Evolutionary conservation across 2,113 vertebrate genomes (phyloP).

Genomic region (Verasper variegatus): DNA sequence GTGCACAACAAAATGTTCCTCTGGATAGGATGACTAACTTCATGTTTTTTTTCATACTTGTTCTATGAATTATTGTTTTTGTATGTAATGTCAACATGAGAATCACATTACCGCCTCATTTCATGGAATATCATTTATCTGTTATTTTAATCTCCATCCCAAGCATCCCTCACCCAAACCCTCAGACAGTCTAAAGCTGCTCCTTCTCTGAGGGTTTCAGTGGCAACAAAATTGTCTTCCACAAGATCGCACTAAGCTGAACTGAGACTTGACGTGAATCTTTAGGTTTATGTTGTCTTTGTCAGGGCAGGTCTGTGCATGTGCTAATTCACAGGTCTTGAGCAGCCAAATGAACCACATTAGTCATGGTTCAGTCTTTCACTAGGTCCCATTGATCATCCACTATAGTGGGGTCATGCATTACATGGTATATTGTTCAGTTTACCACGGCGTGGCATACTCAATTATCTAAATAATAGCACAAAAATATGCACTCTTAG

Average conservation of each 20-base stretch:
- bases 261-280: conserved; percentile 27
- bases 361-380: conserved; percentile 46
- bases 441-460: background rate
- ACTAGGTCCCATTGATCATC: conserved; percentile 45
- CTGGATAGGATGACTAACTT: too few species aligned
- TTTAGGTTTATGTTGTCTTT: conserved; percentile 17
- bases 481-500: background rate
- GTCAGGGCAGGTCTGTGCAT: conserved; percentile 35
- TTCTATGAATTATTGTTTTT: too few species aligned
- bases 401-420: conserved; percentile 28
- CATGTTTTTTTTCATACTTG: too few species aligned
- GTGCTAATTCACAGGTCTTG: conserved; percentile 24
- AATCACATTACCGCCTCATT: too few species aligned
- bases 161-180: too few species aligned
- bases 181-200: too few species aligned
- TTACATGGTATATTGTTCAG: conserved; percentile 21
- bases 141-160: too few species aligned
- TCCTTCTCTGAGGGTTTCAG: too few species aligned
- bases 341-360: conserved; percentile 43
- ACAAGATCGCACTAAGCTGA: conserved; percentile 17
- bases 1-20: too few species aligned
- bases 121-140: too few species aligned
- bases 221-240: background rate
- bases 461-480: conserved; percentile 9
- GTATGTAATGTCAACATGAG: too few species aligned